phyloP scores from a whole-genome alignment of 2,113 vertebrate species.

The Mugil cephalus region DNA sequence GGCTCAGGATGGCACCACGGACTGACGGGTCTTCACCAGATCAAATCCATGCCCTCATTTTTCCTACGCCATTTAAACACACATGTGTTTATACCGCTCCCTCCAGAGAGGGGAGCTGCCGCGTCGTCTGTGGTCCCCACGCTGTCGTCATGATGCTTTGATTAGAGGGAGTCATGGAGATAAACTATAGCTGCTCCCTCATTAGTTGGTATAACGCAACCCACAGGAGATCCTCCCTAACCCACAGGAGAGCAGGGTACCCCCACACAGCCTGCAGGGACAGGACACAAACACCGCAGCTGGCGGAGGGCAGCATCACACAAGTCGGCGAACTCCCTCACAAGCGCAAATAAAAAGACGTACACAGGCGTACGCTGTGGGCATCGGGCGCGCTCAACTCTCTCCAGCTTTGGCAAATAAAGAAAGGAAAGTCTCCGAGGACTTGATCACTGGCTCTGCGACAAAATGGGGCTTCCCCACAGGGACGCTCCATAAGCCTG shows the following conservation, averaged over 20 bases:
- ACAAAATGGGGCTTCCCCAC: slow-evolving; percentile 61
- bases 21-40: slow-evolving; percentile 10
- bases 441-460: slow-evolving; percentile 32
- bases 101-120: slow-evolving; percentile 27
- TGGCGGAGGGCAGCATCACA: slow-evolving; percentile 24
- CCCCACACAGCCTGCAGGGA: slow-evolving; percentile 37
- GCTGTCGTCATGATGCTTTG: slow-evolving; percentile 50
- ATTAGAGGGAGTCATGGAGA: slow-evolving; percentile 68
- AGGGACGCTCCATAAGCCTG: slow-evolving; percentile 48
- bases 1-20: slow-evolving; percentile 23
- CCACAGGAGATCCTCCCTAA: slow-evolving; percentile 69
- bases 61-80: slow-evolving; percentile 39
- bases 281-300: slow-evolving; percentile 35
- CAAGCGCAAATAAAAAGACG: slow-evolving; percentile 7
- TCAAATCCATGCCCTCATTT: slow-evolving; percentile 28
- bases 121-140: slow-evolving; percentile 33
- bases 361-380: slow-evolving; percentile 11
- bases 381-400: slow-evolving; percentile 27
- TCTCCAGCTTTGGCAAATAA: slow-evolving; percentile 38
- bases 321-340: slow-evolving; percentile 26
- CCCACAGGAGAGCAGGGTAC: slow-evolving; percentile 49
- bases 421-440: slow-evolving; percentile 34
- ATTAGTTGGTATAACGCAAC: slow-evolving; percentile 60
- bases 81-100: slow-evolving; percentile 52
- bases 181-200: slow-evolving; percentile 56